Evolutionary conservation across 2,888 invertebrate genomes (phyloP), one percentile per base, ranked within the genome.

Genomic region (Rhagonycha lutea): DNA sequence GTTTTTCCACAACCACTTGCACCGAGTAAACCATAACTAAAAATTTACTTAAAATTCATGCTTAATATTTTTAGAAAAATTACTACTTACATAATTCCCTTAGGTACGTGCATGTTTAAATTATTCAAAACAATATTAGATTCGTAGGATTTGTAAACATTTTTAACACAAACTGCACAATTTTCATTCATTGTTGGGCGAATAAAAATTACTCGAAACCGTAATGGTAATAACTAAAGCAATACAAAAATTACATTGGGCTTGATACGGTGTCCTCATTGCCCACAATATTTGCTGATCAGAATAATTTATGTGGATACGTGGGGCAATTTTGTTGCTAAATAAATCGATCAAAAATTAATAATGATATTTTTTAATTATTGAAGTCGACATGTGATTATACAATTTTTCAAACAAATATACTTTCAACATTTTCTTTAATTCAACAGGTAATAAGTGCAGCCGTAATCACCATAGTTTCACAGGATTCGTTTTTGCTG

Each of bases 1-100:
- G 97, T 97, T 86, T 97, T 97, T 4, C 96, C 96, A 84, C 97
- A 97, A 9, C 97, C 97, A 81, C 96, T 96, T 0, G 97, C 94
- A 1, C 97, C 97, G 14, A 97, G 89, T 4, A 97, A 90, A 26
- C 96, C 96, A 85, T 97, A 97, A 83, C 95, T 95, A 88, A 61
- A 84, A 83, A 71, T 14, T 12, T 5, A 12, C 1, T 12, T 24
- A 3, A 14, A 77, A 76, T 11, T 11, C 10, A 7, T 3, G 26
- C 28, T 4, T 26, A 28, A 61, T n/a, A n/a, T n/a, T n/a, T n/a
- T 72, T 60, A 14, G 18, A 47, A 14, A 47, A 61, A 29, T 28
- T 47, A 29, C 28, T 11, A 92, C 94, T 93, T 87, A 95, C 95
- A 95, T 95, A 77, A 91, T 91, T 65, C 95, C 95, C 81, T 89